Base-by-base conservation (phyloP, 2,113 vertebrate species). In the Hippocampus barbouri region DNA sequence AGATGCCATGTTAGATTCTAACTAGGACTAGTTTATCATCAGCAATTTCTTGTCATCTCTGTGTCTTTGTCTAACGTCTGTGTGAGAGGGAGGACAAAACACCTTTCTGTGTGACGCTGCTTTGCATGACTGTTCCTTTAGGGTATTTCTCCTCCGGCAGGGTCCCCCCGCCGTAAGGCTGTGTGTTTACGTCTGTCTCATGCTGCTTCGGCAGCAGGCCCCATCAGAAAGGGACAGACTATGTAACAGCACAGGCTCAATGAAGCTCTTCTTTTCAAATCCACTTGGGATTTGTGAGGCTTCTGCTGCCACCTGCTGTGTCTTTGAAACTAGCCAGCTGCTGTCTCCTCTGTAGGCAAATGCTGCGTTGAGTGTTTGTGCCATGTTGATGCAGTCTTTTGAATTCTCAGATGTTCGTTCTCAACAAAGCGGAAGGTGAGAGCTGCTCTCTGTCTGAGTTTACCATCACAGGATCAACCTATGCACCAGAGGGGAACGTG, bases 401-500 rank as follows among this genome's bases (percentile, higher is more conserved):
- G 78, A 23, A 69, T 83, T 76, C 89, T 51, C 91, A 99, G 97
- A 96, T 99, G 95, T 99, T 99, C 87, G 71, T 96, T 78, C 20
- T 99, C 81, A 94, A 96, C 87, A 95, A 91, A 88, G 90, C 93
- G 1, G 96, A 97, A 78, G 92, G 92, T 27, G 94, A 97, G 68
- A 93, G 86, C 85, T 98, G 96, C 84, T 92, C 90, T 66, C 92
- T 99, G 83, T 93, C 93, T 21, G 96, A 99, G 86, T 99, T 99
- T 83, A 96, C 94, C 78, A 94, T 99, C 86, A 95, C 95, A 30
- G 97, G 97, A 16, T 98, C 97, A 40, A 99, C 97, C 1, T 99
- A 99, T 0, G 96, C 96, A 38, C 97, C 97, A 1, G 91, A 96
- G 71, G 97, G 97, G 92, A 96, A 98, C 87, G 94, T 99, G 97